Conservation (phyloP, 2,113 vertebrate genomes). For the Crypturellus undulatus region DNA sequence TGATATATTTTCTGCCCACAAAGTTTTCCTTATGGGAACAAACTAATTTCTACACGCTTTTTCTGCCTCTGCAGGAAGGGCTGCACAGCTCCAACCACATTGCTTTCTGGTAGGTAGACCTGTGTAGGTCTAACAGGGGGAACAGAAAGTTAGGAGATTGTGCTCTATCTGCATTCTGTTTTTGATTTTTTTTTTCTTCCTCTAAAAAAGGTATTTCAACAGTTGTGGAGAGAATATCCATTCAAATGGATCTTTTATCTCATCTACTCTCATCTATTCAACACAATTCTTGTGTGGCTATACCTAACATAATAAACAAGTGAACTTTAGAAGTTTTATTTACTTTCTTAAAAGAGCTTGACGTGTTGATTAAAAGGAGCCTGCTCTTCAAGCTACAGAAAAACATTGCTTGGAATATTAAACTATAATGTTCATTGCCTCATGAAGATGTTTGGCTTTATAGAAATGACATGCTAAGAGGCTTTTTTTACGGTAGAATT, state of each 20-base stretch:
- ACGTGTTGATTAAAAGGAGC: neutral
- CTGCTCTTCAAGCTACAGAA: neutral
- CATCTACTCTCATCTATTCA: neutral
- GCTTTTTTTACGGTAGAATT: neutral
- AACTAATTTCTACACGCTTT: neutral
- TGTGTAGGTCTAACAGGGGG: neutral
- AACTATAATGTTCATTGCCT: neutral
- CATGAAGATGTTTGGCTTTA: neutral
- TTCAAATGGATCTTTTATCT: neutral
- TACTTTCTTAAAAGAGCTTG: neutral
- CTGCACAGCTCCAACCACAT: neutral
- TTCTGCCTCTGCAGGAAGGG: neutral
- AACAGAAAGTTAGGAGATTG: neutral
- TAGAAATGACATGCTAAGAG: neutral
- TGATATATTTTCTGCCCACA: neutral
- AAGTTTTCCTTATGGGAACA: neutral
- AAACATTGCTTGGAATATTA: neutral
- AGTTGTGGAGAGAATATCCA: neutral
- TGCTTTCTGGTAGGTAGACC: neutral
- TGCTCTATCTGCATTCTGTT: neutral
- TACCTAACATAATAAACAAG: neutral
- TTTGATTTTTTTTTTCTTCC: neutral
- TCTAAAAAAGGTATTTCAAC: neutral
- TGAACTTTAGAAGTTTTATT: neutral
- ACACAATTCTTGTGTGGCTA: neutral